Evolutionary conservation across 2,888 invertebrate species (phyloP).

Genomic region (Gortyna flavago): DNA sequence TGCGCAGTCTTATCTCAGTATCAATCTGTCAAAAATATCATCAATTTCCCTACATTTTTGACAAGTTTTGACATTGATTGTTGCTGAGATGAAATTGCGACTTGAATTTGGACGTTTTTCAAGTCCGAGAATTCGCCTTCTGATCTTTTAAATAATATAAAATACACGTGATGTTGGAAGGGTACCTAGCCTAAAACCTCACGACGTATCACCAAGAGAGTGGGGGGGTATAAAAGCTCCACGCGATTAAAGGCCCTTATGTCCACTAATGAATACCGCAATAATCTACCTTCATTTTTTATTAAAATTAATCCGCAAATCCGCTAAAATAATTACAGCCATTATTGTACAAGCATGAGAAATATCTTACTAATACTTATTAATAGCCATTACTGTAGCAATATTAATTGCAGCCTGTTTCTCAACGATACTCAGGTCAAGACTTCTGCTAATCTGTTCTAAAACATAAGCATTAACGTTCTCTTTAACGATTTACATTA

Average conservation of each 20-base stretch:
- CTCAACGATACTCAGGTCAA: conserved; percentile 37
- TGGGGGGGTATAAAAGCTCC: too few species aligned
- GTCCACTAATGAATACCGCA: neutral
- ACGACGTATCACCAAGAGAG: too few species aligned
- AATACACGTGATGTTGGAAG: neutral
- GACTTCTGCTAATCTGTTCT: conserved; percentile 35
- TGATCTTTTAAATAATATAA: neutral
- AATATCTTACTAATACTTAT: conserved; percentile 40
- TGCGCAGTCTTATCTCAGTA: too few species aligned
- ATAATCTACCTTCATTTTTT: neutral
- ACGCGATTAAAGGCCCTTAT: neutral
- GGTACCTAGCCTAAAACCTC: too few species aligned
- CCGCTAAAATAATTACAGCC: conserved; percentile 6
- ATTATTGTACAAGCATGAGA: conserved; percentile 35
- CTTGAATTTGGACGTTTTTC: too few species aligned
- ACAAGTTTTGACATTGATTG: too few species aligned
- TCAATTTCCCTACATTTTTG: too few species aligned
- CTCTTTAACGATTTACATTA: conserved; percentile 43
- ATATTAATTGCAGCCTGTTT: conserved; percentile 38
- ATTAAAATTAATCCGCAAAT: conserved; percentile 3
- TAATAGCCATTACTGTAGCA: conserved; percentile 29
- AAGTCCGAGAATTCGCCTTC: too few species aligned
- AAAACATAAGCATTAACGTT: conserved; percentile 51
- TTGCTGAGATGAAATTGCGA: too few species aligned
- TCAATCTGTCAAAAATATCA: too few species aligned